Base-by-base conservation (phyloP, 35 echinoderm and acorn worm species). In the Apostichopus japonicus region DNA sequence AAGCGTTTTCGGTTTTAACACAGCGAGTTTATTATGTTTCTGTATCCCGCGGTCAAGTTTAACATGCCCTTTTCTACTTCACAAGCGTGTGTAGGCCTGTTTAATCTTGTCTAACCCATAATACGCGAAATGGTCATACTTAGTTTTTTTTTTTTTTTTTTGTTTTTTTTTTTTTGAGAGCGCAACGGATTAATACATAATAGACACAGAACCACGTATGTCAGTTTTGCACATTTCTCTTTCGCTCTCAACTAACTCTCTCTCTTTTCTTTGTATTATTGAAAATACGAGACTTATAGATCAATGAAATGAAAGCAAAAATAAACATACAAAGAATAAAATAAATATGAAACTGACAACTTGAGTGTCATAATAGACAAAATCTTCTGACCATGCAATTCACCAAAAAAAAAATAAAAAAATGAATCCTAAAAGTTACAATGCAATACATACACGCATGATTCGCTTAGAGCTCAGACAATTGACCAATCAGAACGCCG, bases 401-500 rank as follows among this genome's bases (percentile, higher is more conserved):
- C 71, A 8, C 22, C 6, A 75, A 23, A 75, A 14, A 75, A 75
- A 75, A 75, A 14, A 15, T 2, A 7, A 73, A 73, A 67, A 67
- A 67, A 4, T 24, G 15, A 75, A 23, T 75, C 71, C n/a, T 1
- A 7, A 75, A 75, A n/a, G 71, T 75, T 75, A 75, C 71, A 75
- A 75, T 75, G 17, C 71, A 75, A 75, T 75, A 75, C 16, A 19
- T 75, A n/a, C 71, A 75, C 71, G 71, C 71, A 23, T 75, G 6
- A 23, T 21, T 75, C 71, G 16, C 71, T 75, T 75, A 23, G 15
- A 19, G 71, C 71, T 75, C 6, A 19, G 21, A 23, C 16, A 21
- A 75, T 75, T 75, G 71, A 51, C 86, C 86, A 89, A 89, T 89
- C 86, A 89, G 86, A 63, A 53, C 56, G 10, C 9, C 62, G 86